phyloP scores from a whole-genome alignment of 2,888 invertebrate genomes.

The Drosophila fulvimacula region DNA sequence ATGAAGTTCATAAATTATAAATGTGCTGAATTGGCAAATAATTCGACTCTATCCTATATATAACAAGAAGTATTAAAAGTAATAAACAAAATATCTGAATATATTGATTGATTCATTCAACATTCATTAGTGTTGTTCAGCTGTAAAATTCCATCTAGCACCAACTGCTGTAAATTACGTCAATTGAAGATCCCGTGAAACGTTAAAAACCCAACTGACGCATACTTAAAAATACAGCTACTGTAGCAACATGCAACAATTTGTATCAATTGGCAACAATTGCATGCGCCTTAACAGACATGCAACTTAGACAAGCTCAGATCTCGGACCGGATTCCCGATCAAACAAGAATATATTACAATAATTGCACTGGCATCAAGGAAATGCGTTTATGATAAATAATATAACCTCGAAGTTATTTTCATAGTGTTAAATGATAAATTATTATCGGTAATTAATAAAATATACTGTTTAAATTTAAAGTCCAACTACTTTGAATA shows the following conservation, averaged over 20 bases:
- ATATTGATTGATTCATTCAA: conserved; percentile 1
- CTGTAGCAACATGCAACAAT: conserved; percentile 63
- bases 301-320: conserved; percentile 30
- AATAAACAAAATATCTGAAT: background rate
- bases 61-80: background rate
- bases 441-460: background rate
- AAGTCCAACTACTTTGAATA: background rate
- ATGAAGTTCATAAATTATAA: conserved; percentile 37
- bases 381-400: conserved; percentile 14
- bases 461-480: background rate
- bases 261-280: conserved; percentile 62
- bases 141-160: background rate
- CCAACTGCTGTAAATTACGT: conserved; percentile 7
- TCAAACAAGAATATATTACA: background rate
- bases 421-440: background rate
- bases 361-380: conserved; percentile 39
- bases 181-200: conserved; percentile 21
- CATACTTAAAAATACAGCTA: conserved; percentile 22
- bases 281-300: conserved; percentile 61
- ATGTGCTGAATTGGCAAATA: conserved; percentile 24
- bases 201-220: conserved; percentile 10
- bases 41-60: background rate
- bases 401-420: background rate
- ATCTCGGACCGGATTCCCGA: conserved; percentile 26
- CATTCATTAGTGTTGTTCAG: background rate